Evolutionary conservation across 2,888 invertebrate species (phyloP), one percentile per base, ranked within the genome.

Genomic region (Diarsia brunnea): DNA sequence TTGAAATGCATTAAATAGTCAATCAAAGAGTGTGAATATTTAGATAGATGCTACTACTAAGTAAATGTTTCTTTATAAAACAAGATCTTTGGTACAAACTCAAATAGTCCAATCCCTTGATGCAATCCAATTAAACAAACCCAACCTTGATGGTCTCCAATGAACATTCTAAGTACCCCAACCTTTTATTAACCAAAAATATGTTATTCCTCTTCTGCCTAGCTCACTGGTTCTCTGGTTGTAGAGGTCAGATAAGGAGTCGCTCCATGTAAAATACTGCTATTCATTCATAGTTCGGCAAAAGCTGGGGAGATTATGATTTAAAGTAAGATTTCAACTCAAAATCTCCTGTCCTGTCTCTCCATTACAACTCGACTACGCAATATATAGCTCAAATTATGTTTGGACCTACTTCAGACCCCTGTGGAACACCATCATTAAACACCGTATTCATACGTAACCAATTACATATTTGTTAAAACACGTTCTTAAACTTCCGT

Each of bases 341-440:
- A 45, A 45, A 0, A 16, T 49, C 19, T 49, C 19, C 19, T n/a
- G 1, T n/a, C 11, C 11, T 53, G n/a, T 53, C n/a, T 53, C 51
- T 11, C 11, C n/a, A 11, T 3, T 53, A 53, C 21, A 51, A 21
- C 51, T 51, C 47, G 2, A 38, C 38, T 38, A 7, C 4, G 4
- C 51, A 27, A 51, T 27, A 51, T 2, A 1, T 12, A 11, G 38
- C 2, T 70, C 12, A 43, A 31, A 31, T 31, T 63, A 0, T n/a
- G 24, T 12, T 65, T 27, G 21, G 53, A 12, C 72, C 31, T 19
- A 38, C 2, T 24, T n/a, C 10, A 31, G 19, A 27, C 10, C 78
- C 77, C 24, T n/a, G 77, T 19, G n/a, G 49, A 66, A 75, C 66
- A 53, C 78, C 60, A 21, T 7, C 7, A 27, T 21, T 45, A 69